Conservation (phyloP, 2,113 vertebrate genomes). For the Oceanodroma tethys region DNA sequence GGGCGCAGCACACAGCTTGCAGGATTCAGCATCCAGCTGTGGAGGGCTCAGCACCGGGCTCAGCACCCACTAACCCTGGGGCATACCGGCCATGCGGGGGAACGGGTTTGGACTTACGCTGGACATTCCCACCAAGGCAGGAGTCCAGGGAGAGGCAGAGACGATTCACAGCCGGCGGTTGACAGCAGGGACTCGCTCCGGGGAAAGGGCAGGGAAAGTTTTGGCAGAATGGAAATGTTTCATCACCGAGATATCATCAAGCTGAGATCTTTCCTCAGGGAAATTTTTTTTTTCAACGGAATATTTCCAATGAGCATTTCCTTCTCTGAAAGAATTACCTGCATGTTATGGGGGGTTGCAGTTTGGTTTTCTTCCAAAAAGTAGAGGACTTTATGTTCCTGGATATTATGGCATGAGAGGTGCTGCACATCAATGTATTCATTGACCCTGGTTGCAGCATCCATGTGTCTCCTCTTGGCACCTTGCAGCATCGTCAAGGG, state of each 20-base stretch:
- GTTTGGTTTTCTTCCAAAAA: background rate
- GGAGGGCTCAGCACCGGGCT: background rate
- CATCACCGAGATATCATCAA: background rate
- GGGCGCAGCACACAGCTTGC: background rate
- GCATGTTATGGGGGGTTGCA: background rate
- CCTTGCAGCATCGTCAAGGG: background rate
- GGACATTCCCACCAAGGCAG: background rate
- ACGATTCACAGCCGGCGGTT: rapidly evolving
- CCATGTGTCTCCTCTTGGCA: background rate
- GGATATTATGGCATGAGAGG: background rate
- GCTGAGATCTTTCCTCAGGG: background rate
- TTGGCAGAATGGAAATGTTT: background rate
- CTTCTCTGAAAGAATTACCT: background rate
- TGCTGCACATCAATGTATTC: too few species aligned
- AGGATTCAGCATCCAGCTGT: background rate
- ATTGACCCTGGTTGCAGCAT: background rate
- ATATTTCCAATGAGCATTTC: background rate
- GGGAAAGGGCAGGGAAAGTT: background rate
- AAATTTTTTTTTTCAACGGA: background rate
- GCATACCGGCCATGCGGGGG: rapidly evolving
- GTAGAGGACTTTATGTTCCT: rapidly evolving
- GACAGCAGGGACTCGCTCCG: background rate
- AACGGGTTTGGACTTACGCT: rapidly evolving
- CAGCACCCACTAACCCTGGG: too few species aligned
- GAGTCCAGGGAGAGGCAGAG: background rate